Percentiles rank a stretch among this genome's conserved stretches.
Conservation (phyloP, 2,113 vertebrate genomes). For the Leucopsar rothschildi region DNA sequence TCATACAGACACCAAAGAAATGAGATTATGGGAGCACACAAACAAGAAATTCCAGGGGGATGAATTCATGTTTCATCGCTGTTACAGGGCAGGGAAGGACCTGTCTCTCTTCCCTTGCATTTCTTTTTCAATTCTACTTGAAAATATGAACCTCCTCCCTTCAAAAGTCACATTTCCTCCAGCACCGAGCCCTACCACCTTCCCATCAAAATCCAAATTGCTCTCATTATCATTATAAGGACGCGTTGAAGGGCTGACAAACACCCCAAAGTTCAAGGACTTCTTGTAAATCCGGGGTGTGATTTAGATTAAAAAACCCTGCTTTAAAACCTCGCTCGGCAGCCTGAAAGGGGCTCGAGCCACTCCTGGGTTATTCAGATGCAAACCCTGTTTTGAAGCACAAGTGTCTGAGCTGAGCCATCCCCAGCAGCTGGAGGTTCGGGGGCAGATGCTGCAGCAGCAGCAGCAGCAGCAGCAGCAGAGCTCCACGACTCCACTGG, state of each 20-base stretch:
- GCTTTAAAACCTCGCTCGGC: not conserved
- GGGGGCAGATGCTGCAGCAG: conserved; percentile 24
- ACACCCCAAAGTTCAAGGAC: not conserved
- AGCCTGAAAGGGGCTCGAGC: not conserved
- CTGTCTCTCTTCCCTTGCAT: not conserved
- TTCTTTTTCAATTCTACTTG: not conserved
- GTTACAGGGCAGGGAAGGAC: not conserved
- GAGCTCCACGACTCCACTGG: not conserved
- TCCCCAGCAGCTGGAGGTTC: conserved; percentile 37
- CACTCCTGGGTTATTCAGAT: conserved; percentile 28
- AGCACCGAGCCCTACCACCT: not conserved
- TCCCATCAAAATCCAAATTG: not conserved
- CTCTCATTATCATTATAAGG: not conserved
- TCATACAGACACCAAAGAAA: conserved; percentile 60
- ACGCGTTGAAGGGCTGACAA: not conserved
- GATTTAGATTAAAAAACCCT: not conserved
- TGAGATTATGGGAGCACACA: conserved; percentile 44
- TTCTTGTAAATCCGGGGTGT: not conserved
- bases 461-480: not conserved
- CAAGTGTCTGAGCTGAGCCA: conserved; percentile 36
- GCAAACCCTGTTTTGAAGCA: not conserved
- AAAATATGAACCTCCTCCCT: not conserved
- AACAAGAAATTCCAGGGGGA: conserved; percentile 58
- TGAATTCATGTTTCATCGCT: conserved; percentile 19
- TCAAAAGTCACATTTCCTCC: not conserved